Percentiles rank a stretch among this genome's conserved stretches.
Conservation (phyloP, 2,888 invertebrate species). For the Pinctada fucata region DNA sequence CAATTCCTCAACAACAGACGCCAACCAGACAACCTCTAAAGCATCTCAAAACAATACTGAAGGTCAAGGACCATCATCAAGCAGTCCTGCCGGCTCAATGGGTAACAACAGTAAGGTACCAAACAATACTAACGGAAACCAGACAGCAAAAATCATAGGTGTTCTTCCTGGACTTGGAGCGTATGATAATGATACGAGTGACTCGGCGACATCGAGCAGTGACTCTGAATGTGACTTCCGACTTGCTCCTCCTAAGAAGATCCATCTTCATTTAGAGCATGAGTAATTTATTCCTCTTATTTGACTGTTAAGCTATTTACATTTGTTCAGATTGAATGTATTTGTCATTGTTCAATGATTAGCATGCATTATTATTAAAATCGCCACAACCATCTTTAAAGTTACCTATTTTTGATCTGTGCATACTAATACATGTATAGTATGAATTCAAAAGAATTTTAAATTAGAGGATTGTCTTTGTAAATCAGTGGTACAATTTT, state of each 20-base stretch:
- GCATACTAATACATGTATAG: too few relatives aligned
- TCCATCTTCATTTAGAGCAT: constrained; percentile 21
- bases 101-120: not conserved
- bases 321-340: too few relatives aligned
- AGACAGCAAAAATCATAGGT: constrained; percentile 58
- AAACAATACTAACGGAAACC: constrained; percentile 6
- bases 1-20: not conserved
- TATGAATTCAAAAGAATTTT: too few relatives aligned
- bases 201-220: constrained; percentile 65
- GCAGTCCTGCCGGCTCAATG: not conserved
- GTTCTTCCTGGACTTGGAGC: constrained; percentile 65
- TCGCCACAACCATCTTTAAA: too few relatives aligned
- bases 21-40: not conserved
- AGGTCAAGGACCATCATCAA: not conserved
- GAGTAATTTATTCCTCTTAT: not conserved
- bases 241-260: constrained; percentile 21
- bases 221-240: constrained; percentile 57
- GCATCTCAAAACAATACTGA: not conserved
- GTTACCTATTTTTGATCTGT: too few relatives aligned
- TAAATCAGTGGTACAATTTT: too few relatives aligned
- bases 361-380: too few relatives aligned
- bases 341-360: too few relatives aligned
- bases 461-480: too few relatives aligned
- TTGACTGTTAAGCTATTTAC: not conserved
- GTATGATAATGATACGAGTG: constrained; percentile 60